phyloP scores from a whole-genome alignment of 2,113 vertebrate genomes.

The Megatriorchis doriae region DNA sequence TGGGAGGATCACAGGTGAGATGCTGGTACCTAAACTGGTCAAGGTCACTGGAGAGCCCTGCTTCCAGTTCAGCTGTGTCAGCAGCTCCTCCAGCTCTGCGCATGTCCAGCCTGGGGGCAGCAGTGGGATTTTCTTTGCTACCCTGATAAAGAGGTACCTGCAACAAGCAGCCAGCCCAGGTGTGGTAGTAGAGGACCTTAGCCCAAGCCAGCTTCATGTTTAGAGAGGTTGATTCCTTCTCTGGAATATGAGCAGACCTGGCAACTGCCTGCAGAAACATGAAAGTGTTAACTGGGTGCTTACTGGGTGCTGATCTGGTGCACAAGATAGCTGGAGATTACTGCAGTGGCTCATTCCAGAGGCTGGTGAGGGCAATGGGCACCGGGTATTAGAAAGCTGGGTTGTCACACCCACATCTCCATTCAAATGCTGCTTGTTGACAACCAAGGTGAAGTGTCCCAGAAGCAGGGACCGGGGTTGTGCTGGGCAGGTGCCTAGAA shows the following conservation, averaged over 20 bases:
- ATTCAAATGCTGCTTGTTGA: neutral
- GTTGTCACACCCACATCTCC: too few relatives aligned
- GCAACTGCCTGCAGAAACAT: neutral
- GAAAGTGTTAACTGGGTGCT: neutral
- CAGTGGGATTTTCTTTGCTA: neutral
- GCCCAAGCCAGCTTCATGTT: neutral
- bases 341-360: neutral
- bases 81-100: neutral
- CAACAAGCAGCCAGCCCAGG: neutral
- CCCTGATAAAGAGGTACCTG: neutral
- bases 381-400: too few relatives aligned
- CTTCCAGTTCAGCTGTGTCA: neutral
- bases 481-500: too few relatives aligned
- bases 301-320: neutral
- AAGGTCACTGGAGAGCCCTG: too few relatives aligned
- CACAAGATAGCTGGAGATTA: accelerated
- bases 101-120: too few relatives aligned
- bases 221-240: neutral
- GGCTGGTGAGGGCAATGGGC: neutral
- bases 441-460: neutral
- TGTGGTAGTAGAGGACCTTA: neutral
- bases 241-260: neutral
- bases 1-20: neutral
- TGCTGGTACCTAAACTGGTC: neutral
- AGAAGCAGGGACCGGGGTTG: accelerated